Base-by-base conservation (phyloP, 2,113 vertebrate species). In the Erythrocercus mccallii region DNA sequence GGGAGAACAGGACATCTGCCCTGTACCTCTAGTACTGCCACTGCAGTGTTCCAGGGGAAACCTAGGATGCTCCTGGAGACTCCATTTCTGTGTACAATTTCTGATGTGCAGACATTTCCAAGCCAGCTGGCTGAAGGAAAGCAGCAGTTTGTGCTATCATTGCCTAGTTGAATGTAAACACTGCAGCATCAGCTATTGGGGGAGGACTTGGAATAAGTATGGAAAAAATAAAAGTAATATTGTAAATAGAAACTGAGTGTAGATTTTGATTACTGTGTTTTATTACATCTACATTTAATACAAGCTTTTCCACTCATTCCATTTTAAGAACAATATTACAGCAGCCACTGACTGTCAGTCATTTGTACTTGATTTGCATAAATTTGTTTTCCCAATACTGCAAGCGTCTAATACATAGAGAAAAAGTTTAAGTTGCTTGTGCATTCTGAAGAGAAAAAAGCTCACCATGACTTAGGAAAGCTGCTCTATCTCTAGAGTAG, bases 191-290 rank as follows among this genome's bases (percentile, higher is more conserved):
- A 73, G 60, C 44, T 88, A 24, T 2, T 58, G 71, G 69, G 78
- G 69, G 80, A 96, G 90, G 81, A 93, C 72, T 81, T 92, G 80
- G 86, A 86, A 38, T 72, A 90, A 93, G 51, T 92, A 88, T 88
- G n/a, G 73, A 92, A 93, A 93, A 96, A 96, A 96, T 95, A 96
- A 92, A 94, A 93, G 69, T 90, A 79, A 53, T 88, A 92, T 73
- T 92, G 88, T 95, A 96, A 95, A 94, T 95, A 96, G 82, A 73
- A 81, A 14, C n/a, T 11, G 68, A 86, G 74, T 83, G 61, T 65
- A 90, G 40, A 57, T 88, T 83, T 81, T 92, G 35, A 87, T 95
- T 95, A 12, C 60, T 72, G 10, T 81, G 8, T 38, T 93, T 82
- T 53, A 42, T 42, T 77, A 2, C 24, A 38, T 21, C 73, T 76